phyloP scores from a whole-genome alignment of 2,113 vertebrate species.

The Bucco capensis region DNA sequence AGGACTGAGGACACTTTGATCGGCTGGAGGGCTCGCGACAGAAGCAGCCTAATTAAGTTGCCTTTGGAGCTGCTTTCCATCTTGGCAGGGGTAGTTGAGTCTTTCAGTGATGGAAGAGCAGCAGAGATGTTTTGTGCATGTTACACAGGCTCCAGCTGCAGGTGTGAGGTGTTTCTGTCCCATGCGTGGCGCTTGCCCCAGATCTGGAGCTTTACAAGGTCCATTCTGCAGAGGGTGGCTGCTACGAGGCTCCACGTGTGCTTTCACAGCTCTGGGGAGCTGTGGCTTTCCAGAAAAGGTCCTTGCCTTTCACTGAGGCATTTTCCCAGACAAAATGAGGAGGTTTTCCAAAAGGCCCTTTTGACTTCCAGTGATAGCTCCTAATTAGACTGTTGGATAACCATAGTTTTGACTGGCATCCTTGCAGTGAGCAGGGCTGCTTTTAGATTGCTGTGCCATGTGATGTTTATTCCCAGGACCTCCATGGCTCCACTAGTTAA shows the following conservation, averaged over 20 bases:
- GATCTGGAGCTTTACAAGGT: background rate
- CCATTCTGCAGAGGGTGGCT: background rate
- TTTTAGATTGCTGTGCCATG: slow-evolving; percentile 14
- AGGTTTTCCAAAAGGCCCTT: background rate
- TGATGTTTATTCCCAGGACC: slow-evolving; percentile 50
- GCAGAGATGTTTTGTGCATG: background rate
- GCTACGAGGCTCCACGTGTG: background rate
- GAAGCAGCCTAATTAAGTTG: background rate
- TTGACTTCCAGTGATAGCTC: slow-evolving; percentile 10
- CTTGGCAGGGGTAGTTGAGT: background rate
- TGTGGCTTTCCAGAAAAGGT: slow-evolving; percentile 11
- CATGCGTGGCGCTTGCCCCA: rapidly evolving
- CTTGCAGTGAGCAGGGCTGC: background rate
- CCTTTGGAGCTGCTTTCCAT: background rate
- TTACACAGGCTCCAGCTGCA: background rate
- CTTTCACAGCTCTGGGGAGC: background rate
- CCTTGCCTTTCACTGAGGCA: background rate
- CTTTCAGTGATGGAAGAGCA: background rate
- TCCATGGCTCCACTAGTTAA: slow-evolving; percentile 34
- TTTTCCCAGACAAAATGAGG: slow-evolving; percentile 52
- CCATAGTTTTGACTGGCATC: slow-evolving; percentile 12
- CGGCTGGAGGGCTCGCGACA: background rate
- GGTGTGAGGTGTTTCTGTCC: background rate
- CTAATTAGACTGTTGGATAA: slow-evolving; percentile 46
- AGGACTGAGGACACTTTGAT: background rate